A percentile compares a stretch with the other conserved stretches of the same genome.
These are phyloP conservation scores for Eupristina koningsbergeri DNA, from an alignment of 1,140 invertebrate genomes.

Conservation along the genomic window DNA sequence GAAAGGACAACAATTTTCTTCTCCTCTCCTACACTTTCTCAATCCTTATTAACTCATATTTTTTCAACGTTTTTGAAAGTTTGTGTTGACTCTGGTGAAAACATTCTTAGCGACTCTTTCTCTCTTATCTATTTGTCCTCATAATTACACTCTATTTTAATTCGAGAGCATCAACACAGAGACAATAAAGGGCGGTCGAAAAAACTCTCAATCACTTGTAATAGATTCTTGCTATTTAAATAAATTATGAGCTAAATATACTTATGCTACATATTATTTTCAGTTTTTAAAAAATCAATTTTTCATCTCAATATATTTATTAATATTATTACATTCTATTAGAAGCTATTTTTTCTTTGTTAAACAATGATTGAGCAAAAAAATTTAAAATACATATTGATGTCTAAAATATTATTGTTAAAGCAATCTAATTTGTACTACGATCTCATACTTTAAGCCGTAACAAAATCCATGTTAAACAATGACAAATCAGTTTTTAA, in stretches of 20 bases:
- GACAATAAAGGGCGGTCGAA: neutral
- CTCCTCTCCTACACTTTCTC: neutral
- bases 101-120: neutral
- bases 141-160: neutral
- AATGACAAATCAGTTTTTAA: neutral
- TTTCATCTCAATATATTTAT: too few species aligned
- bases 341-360: neutral
- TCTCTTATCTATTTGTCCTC: neutral
- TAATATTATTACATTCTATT: neutral
- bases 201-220: slow-evolving; percentile 5
- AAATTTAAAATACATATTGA: neutral
- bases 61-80: neutral
- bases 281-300: neutral
- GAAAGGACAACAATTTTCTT: neutral
- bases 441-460: neutral
- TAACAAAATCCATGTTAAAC: neutral
- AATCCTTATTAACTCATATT: neutral
- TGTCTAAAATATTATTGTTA: neutral
- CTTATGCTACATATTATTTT: neutral
- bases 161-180: neutral
- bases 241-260: neutral
- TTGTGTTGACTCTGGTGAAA: neutral
- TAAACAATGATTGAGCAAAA: neutral
- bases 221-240: neutral
- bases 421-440: neutral